Evolutionary conservation across 2,888 invertebrate species (phyloP), one percentile per base, ranked within the genome.

Genomic region (Tipula helvola): DNA sequence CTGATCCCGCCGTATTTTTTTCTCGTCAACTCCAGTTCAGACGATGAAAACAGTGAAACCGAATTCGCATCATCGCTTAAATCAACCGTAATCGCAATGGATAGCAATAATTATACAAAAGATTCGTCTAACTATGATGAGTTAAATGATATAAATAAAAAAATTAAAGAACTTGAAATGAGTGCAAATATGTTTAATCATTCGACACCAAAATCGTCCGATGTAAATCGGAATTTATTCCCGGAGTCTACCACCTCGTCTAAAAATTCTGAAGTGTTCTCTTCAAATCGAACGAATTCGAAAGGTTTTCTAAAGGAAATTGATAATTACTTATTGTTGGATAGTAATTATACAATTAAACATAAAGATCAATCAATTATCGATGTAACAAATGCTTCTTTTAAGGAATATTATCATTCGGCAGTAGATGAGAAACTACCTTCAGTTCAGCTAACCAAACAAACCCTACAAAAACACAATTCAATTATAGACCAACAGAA

Each of bases 1-100:
- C 91, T 96, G 89, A 95, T 96, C 90, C 96, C 96, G 88, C 96
- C 96, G 13, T 94, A 96, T 90, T 94, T 95, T 89, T 96, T 95
- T 89, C 90, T 93, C 41, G 93, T 95, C n/a, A 92, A 93, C 88
- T 93, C 93, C 88, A 87, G 86, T 89, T 71, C 86, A 36, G 86
- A 85, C 87, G 52, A 36, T 83, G 16, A 86, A 87, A 87, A 39
- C 10, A 84, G 88, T 87, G 57, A 57, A 86, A 42, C 88, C 87
- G 12, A 83, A 57, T 28, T 42, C 42, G 42, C 36, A 52, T 44
- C 86, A 87, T 85, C 41, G 36, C 36, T 39, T 2, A 44, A 84
- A 84, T 84, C 84, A 84, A 84, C 84, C n/a, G 84, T 84, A 41
- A 84, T 84, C 16, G 84, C 36, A 16, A 41, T 36, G 41, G 42